These are phyloP conservation scores for Rousettus madagascariensis DNA, from an alignment of 2,797 vertebrate genomes.

Conservation along the genomic window DNA sequence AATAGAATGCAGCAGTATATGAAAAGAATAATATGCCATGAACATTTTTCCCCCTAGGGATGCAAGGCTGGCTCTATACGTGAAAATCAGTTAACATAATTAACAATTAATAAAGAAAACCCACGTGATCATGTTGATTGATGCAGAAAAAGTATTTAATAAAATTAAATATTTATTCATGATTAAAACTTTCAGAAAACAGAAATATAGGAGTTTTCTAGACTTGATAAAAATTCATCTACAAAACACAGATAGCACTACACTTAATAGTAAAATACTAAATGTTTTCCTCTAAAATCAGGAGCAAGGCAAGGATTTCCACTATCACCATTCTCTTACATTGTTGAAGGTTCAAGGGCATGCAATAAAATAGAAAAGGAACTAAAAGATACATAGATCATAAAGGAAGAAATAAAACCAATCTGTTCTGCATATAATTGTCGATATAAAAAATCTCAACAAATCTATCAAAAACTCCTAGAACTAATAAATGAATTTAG, in stretches of 20 bases:
- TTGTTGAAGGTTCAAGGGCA: background rate
- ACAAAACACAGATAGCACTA: background rate
- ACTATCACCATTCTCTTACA: background rate
- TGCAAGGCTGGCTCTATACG: background rate
- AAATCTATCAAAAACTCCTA: background rate
- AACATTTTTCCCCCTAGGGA: background rate
- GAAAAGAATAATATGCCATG: background rate
- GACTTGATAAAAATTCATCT: background rate
- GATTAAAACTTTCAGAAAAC: background rate
- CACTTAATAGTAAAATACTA: background rate
- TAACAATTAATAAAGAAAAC: background rate
- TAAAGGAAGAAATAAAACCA: background rate
- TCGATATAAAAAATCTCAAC: background rate
- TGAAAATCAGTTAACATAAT: background rate
- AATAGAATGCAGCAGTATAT: background rate
- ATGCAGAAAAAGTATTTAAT: background rate
- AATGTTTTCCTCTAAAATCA: background rate
- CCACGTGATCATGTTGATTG: background rate
- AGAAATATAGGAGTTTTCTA: background rate
- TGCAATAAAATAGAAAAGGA: background rate
- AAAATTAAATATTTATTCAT: background rate
- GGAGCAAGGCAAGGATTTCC: background rate
- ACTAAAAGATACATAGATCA: background rate
- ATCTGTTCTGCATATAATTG: background rate
- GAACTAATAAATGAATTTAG: background rate